Percentiles rank a stretch among this genome's conserved stretches.
These are phyloP conservation scores for Pandion haliaetus DNA, from an alignment of 2,113 vertebrate species.

Conservation along the genomic window DNA sequence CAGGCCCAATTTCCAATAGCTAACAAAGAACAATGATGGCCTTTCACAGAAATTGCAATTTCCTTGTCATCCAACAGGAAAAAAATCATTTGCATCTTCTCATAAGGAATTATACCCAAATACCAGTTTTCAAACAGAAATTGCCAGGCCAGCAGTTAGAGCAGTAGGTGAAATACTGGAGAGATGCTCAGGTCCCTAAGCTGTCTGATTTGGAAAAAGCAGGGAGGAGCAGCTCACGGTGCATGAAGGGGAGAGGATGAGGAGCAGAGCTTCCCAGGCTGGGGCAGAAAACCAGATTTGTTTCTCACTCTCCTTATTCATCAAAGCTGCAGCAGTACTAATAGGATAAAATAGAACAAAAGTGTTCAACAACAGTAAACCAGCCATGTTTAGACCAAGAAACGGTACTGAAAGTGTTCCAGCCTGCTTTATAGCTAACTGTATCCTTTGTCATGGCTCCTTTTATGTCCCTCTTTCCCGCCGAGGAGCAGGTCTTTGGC, in stretches of 20 bases:
- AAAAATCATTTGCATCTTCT: background rate
- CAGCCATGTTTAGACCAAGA: background rate
- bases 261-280: background rate
- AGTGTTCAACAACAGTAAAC: background rate
- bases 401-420: accelerated
- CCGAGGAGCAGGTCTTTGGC: background rate
- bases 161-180: background rate
- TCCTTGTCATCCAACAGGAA: background rate
- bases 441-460: background rate
- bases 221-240: background rate
- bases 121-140: too few species aligned
- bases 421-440: background rate
- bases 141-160: background rate
- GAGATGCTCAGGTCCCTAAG: background rate
- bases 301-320: background rate
- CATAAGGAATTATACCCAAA: background rate
- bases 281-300: background rate
- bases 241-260: background rate
- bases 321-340: background rate
- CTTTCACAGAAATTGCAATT: background rate
- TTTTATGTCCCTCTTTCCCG: background rate
- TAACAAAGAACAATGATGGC: accelerated
- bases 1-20: accelerated
- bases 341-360: background rate
- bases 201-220: background rate